phyloP scores from a whole-genome alignment of 2,113 vertebrate genomes.

The Pipa parva region DNA sequence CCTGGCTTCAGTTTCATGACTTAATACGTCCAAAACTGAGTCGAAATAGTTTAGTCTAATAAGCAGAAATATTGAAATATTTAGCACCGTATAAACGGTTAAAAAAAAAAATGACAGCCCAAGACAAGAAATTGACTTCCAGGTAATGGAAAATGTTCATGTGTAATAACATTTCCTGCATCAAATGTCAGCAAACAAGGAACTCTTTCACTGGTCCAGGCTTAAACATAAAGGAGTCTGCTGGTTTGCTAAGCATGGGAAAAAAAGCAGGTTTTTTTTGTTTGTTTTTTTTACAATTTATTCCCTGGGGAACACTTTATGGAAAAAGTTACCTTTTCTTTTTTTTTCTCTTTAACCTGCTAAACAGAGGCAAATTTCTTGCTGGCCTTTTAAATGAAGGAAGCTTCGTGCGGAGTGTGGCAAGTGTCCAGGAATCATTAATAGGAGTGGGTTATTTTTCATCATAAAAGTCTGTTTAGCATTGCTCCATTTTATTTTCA shows the following conservation, averaged over 20 bases:
- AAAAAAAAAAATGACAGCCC: background rate
- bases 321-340: conserved; percentile 25
- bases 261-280: conserved; percentile 13
- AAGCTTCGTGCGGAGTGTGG: background rate
- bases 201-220: conserved; percentile 6
- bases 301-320: conserved; percentile 14
- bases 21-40: conserved; percentile 38
- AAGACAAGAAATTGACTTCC: background rate
- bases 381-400: background rate
- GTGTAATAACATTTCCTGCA: conserved; percentile 23
- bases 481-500: background rate
- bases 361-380: conserved; percentile 31
- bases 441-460: background rate
- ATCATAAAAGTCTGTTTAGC: background rate
- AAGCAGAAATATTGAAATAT: conserved; percentile 29
- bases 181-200: conserved; percentile 18
- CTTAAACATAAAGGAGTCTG: conserved; percentile 21
- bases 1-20: conserved; percentile 5
- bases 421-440: background rate
- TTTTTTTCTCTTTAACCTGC: background rate
- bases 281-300: conserved; percentile 12
- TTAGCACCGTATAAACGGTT: conserved; percentile 24
- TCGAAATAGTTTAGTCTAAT: conserved; percentile 31
- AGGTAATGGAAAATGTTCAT: conserved; percentile 20
- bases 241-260: conserved; percentile 6